phyloP scores from a whole-genome alignment of 2,113 vertebrate genomes.

The Toxotes chatareus region DNA sequence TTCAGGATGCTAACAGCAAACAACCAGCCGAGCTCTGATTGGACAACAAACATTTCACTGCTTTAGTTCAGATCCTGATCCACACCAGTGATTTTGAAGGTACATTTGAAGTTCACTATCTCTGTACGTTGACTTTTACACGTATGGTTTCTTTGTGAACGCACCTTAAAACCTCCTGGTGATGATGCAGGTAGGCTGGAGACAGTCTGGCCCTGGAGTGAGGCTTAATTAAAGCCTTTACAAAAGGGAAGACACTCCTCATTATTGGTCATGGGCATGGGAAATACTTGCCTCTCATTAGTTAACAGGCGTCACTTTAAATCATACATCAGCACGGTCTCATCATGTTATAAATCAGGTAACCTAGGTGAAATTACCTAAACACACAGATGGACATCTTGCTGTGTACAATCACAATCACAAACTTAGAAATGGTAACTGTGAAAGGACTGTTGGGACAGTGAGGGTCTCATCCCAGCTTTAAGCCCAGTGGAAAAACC shows the following conservation, averaged over 20 bases:
- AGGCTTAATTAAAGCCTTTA: background rate
- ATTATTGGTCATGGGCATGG: background rate
- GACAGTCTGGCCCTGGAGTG: too few relatives aligned
- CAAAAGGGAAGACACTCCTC: background rate
- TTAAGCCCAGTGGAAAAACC: conserved; percentile 21
- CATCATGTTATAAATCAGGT: background rate
- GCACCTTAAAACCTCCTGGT: background rate
- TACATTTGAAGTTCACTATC: too few relatives aligned
- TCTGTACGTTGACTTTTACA: too few relatives aligned
- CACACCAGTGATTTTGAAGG: background rate
- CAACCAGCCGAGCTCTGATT: background rate
- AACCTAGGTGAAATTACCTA: background rate
- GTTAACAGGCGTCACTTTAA: background rate
- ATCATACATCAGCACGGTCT: background rate
- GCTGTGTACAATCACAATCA: background rate
- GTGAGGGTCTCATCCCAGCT: conserved; percentile 2
- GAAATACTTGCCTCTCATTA: background rate
- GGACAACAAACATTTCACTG: background rate
- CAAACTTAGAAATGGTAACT: background rate
- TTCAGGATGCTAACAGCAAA: background rate
- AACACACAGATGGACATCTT: background rate
- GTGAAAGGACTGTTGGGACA: background rate
- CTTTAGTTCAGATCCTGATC: background rate
- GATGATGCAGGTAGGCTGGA: too few relatives aligned
- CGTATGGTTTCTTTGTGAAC: background rate